phyloP scores from a whole-genome alignment of 2,888 invertebrate species.

The Eupithecia vulgata region DNA sequence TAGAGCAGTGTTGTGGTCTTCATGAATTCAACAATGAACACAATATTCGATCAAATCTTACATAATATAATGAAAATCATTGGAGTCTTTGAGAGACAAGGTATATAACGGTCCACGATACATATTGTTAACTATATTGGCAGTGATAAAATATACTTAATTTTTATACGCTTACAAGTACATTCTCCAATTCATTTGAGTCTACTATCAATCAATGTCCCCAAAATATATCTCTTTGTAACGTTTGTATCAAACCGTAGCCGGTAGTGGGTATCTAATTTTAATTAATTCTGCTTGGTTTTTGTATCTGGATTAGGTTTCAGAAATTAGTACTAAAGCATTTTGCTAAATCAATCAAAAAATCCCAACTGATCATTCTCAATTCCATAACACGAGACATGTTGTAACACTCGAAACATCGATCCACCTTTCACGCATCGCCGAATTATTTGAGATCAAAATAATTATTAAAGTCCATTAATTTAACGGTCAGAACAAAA shows the following conservation, averaged over 20 bases:
- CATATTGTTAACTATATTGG: constrained; percentile 65
- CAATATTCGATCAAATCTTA: constrained; percentile 11
- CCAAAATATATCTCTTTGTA: constrained; percentile 72
- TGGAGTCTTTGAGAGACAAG: constrained; percentile 48
- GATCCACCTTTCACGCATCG: constrained; percentile 54
- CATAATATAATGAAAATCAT: constrained; percentile 53
- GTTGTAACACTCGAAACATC: constrained; percentile 47
- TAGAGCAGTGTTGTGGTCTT: not conserved
- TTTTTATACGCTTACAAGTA: constrained; percentile 62
- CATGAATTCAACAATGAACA: constrained; percentile 18
- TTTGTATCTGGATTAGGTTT: constrained; percentile 17
- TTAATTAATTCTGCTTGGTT: constrained; percentile 33
- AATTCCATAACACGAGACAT: constrained; percentile 55
- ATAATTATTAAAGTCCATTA: constrained; percentile 67
- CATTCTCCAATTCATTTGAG: constrained; percentile 50
- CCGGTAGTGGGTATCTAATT: constrained; percentile 18
- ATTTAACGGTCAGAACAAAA: constrained; percentile 66
- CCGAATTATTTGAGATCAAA: constrained; percentile 77
- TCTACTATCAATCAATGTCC: constrained; percentile 47
- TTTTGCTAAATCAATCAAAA: constrained; percentile 61
- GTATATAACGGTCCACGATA: constrained; percentile 25
- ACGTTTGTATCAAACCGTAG: constrained; percentile 21
- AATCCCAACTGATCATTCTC: constrained; percentile 37
- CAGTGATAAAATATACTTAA: constrained; percentile 79
- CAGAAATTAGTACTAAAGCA: constrained; percentile 70